Base-by-base conservation (phyloP, 2,113 vertebrate species). In the Bufo bufo region DNA sequence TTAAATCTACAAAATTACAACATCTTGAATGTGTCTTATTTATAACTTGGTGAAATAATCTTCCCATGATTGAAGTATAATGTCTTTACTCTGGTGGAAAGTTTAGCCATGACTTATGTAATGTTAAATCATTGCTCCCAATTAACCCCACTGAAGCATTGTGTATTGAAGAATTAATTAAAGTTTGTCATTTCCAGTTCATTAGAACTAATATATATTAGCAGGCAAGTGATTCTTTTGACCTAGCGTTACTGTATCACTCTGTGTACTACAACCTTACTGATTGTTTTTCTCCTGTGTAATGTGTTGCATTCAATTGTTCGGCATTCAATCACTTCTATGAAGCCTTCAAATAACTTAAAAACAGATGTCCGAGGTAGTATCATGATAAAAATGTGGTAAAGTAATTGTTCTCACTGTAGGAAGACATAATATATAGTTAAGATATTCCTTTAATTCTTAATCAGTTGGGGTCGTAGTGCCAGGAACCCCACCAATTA, bases 171-270 rank as follows among this genome's bases (percentile, higher is more conserved):
- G 49, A 77, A 50, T 77, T 77, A 47, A 77, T 77, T 77, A 77
- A 77, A 47, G 47, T 50, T 20, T 77, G 74, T 77, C 74, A 77
- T 77, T 77, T 77, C 47, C 49, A 50, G 50, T 50, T 77, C 74
- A 77, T 52, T 77, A 52, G 47, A 17, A 80, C 77, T 59, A 80
- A 80, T 80, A 80, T 80, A 33, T 80, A 80, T 80, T 58, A 80
- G 52, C n/a, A 23, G 77, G 23, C 54, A 80, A 58, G n/a, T 80
- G 77, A 58, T 56, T 56, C 52, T 58, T 58, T 11, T 56, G 23
- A 80, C 50, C 74, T 80, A 43, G 59, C 43, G 50, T 16, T 58
- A 80, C 56, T 43, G 52, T 12, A 58, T 80, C 77, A 80, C 52
- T 59, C 56, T 59, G 20, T 80, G 52, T 56, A 43, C 77, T 79